Conservation (phyloP, 1,140 invertebrate genomes). For the Olivierus martensii region DNA sequence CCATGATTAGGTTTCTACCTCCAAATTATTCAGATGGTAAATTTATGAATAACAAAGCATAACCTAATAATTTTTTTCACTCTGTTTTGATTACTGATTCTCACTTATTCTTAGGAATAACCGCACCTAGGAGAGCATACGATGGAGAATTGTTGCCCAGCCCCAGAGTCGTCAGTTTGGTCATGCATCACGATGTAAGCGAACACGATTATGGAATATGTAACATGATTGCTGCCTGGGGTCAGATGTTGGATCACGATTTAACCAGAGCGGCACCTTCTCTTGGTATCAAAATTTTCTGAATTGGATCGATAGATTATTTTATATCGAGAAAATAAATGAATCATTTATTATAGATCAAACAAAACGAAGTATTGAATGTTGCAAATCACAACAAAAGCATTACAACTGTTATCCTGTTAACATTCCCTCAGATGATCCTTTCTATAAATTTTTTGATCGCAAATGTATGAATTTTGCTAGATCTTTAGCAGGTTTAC, state of each 20-base stretch:
- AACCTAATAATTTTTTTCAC: no score
- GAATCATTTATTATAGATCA: not conserved
- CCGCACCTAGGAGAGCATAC: constrained; percentile 12
- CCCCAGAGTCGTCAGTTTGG: constrained; percentile 18
- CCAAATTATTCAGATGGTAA: constrained; percentile 33
- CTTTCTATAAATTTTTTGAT: constrained; percentile 68
- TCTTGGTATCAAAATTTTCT: constrained; percentile 11
- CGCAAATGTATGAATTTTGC: constrained; percentile 39
- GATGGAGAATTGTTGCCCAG: constrained; percentile 19
- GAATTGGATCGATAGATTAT: no score
- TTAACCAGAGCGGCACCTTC: constrained; percentile 18
- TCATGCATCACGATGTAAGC: constrained; percentile 22
- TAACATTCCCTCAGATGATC: constrained; percentile 72
- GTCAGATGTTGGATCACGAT: constrained; percentile 24
- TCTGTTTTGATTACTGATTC: no score
- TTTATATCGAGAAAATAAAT: no score
- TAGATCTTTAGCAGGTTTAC: constrained; percentile 35
- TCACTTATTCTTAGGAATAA: no score
- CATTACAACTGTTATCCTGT: constrained; percentile 90
- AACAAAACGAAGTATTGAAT: constrained; percentile 20
- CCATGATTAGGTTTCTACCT: constrained; percentile 37
- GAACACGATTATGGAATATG: constrained; percentile 21
- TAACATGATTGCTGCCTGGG: constrained; percentile 20
- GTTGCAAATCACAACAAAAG: constrained; percentile 39
- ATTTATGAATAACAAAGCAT: not conserved